Evolutionary conservation across 2,113 vertebrate species (phyloP).

Genomic region (Scomber scombrus): DNA sequence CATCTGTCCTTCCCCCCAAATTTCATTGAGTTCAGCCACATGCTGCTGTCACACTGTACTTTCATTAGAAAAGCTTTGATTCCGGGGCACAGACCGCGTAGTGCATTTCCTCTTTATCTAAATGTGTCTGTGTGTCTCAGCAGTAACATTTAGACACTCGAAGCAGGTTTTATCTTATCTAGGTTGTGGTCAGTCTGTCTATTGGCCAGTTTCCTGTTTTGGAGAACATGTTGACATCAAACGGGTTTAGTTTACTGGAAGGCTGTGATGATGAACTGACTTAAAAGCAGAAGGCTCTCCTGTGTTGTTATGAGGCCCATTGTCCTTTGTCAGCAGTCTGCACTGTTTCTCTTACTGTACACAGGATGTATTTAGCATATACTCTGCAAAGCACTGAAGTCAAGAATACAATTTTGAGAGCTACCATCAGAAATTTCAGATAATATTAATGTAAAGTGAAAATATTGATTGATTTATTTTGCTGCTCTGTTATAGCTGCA

Average conservation of each 20-base stretch:
- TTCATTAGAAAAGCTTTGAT: conserved; percentile 45
- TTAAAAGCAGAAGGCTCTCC: conserved; percentile 71
- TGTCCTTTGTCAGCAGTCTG: conserved; percentile 63
- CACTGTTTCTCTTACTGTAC: conserved; percentile 34
- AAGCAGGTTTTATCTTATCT: conserved; percentile 65
- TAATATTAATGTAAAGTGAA: not conserved
- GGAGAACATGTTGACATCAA: conserved; percentile 68
- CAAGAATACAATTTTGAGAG: conserved; percentile 14
- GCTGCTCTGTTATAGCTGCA: not conserved
- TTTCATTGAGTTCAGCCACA: conserved; percentile 65
- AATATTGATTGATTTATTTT: not conserved
- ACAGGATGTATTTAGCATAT: conserved; percentile 56
- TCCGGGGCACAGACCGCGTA: conserved; percentile 8
- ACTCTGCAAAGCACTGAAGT: conserved; percentile 25
- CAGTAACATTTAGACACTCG: conserved; percentile 27
- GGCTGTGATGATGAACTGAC: conserved; percentile 56
- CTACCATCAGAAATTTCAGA: not conserved
- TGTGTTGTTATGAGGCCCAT: conserved; percentile 59
- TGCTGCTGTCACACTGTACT: conserved; percentile 51
- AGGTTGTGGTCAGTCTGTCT: conserved; percentile 72
- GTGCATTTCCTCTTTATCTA: conserved; percentile 35
- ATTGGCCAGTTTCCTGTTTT: conserved; percentile 76
- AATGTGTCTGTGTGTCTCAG: conserved; percentile 16
- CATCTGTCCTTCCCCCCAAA: conserved; percentile 43
- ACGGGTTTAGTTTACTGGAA: conserved; percentile 67